Evolutionary conservation across 2,113 vertebrate species (phyloP).

Genomic region (Campylomormyrus tamandua): DNA sequence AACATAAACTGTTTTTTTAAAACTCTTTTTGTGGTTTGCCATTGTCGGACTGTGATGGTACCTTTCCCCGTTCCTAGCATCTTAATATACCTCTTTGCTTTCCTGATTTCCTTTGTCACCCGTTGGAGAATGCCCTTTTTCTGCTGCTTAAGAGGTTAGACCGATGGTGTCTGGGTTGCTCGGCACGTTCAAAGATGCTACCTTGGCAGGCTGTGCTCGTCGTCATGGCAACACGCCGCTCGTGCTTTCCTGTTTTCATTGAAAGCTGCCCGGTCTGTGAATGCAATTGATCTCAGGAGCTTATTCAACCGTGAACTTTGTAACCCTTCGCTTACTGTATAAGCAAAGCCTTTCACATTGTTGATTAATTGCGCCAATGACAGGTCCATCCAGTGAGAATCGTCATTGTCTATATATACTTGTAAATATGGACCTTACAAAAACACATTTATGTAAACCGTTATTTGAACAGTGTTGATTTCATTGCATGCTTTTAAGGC

Average conservation of each 20-base stretch:
- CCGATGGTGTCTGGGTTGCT: slow-evolving; percentile 50
- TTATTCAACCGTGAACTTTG: slow-evolving; percentile 45
- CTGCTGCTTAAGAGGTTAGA: slow-evolving; percentile 60
- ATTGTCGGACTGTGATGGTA: slow-evolving; percentile 46
- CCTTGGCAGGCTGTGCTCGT: slow-evolving; percentile 69
- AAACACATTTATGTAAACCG: background rate
- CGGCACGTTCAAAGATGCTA: slow-evolving; percentile 50
- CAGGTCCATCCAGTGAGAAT: background rate
- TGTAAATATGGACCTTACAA: slow-evolving; percentile 32
- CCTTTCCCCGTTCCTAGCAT: slow-evolving; percentile 7
- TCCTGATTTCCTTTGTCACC: slow-evolving; percentile 20
- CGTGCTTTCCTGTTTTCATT: slow-evolving; percentile 79
- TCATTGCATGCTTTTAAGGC: background rate
- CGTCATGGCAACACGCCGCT: slow-evolving; percentile 88
- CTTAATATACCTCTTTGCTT: slow-evolving; percentile 24
- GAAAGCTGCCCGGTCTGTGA: slow-evolving; percentile 70
- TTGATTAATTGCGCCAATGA: background rate
- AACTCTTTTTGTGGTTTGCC: slow-evolving; percentile 45
- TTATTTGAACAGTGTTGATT: background rate
- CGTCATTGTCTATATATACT: slow-evolving; percentile 4
- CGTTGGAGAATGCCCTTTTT: slow-evolving; percentile 43
- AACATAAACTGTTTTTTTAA: slow-evolving; percentile 34
- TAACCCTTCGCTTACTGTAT: slow-evolving; percentile 5
- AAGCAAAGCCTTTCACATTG: background rate
- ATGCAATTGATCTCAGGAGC: slow-evolving; percentile 52